Conservation (phyloP, 2,113 vertebrate species). For the Protobothrops mucrosquamatus region DNA sequence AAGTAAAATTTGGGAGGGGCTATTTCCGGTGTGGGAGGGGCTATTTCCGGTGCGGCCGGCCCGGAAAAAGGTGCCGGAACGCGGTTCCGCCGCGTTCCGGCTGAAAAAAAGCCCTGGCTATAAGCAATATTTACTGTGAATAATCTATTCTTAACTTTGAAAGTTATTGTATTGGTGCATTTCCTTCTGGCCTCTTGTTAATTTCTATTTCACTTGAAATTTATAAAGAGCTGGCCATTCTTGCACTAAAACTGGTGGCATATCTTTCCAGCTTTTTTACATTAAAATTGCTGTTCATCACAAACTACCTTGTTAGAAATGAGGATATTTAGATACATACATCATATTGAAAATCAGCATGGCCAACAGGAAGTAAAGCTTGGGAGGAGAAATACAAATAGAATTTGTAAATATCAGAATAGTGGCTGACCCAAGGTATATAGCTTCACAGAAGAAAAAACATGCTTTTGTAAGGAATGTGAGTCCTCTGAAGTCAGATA, state of each 20-base stretch:
- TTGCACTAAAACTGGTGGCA: neutral
- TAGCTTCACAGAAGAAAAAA: neutral
- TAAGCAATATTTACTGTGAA: neutral
- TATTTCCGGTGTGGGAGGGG: too few species aligned
- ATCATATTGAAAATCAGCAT: neutral
- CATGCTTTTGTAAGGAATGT: neutral
- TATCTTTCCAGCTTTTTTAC: neutral
- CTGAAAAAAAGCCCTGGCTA: too few species aligned
- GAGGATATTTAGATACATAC: neutral
- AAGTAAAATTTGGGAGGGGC: too few species aligned
- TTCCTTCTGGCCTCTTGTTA: too few species aligned
- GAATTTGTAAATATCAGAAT: neutral
- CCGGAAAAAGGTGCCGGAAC: too few species aligned
- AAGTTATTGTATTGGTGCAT: neutral
- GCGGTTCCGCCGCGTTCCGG: too few species aligned
- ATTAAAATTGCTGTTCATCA: neutral
- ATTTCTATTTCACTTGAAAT: too few species aligned
- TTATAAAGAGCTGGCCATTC: too few species aligned
- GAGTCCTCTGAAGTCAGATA: neutral
- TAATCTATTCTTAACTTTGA: conserved; percentile 3
- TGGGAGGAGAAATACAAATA: neutral
- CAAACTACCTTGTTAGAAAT: neutral
- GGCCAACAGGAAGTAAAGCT: neutral
- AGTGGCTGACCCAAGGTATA: neutral
- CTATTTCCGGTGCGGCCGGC: too few species aligned